phyloP scores from a whole-genome alignment of 2,888 invertebrate species.

The Tanytarsus gracilentus region DNA sequence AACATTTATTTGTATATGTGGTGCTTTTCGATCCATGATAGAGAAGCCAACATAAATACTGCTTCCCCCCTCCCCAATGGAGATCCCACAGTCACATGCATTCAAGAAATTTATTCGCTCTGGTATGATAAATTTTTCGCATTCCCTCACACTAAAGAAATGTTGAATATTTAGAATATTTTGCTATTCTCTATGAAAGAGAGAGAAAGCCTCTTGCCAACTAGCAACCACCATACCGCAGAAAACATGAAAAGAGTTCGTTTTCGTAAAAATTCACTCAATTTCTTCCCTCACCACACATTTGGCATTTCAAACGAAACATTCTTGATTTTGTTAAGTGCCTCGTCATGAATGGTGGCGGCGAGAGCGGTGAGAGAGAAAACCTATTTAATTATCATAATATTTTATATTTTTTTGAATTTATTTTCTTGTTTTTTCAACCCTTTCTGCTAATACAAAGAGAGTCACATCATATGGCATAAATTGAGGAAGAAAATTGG shows the following conservation, averaged over 20 bases:
- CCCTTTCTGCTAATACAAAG: too few relatives aligned
- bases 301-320: constrained; percentile 22
- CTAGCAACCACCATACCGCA: too few relatives aligned
- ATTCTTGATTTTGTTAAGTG: too few relatives aligned
- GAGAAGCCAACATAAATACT: constrained; percentile 2
- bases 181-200: too few relatives aligned
- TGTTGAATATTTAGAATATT: not conserved
- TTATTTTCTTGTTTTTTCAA: not conserved
- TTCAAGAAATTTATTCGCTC: not conserved
- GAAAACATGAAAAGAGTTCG: too few relatives aligned
- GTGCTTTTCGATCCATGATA: not conserved
- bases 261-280: too few relatives aligned
- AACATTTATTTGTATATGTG: not conserved
- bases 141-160: not conserved
- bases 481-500: too few relatives aligned
- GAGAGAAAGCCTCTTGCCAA: too few relatives aligned
- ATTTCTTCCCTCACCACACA: not conserved
- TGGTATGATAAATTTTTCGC: constrained; percentile 24
- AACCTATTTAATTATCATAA: constrained; percentile 28
- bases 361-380: constrained; percentile 7
- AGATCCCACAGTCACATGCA: constrained; percentile 8
- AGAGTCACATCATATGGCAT: too few relatives aligned
- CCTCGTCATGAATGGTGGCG: too few relatives aligned
- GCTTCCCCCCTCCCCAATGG: too few relatives aligned
- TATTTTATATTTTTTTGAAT: not conserved